Evolutionary conservation across 2,888 invertebrate genomes (phyloP).

Genomic region (Oeneis ivallda): DNA sequence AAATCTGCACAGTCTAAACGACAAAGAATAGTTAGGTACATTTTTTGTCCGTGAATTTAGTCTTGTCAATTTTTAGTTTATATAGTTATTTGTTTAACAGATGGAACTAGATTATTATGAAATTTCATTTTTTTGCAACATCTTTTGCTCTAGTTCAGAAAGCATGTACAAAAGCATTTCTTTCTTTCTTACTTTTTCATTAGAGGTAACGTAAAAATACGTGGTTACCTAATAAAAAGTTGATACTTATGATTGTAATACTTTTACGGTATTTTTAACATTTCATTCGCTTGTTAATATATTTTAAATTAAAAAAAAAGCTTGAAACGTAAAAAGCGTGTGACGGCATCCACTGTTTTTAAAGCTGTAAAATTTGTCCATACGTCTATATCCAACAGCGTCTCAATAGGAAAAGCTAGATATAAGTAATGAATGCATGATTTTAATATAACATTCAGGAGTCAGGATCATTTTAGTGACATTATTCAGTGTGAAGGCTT

Average conservation of each 20-base stretch:
- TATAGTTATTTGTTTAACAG: background rate
- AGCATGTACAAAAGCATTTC: too few species aligned
- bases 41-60: background rate
- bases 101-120: background rate
- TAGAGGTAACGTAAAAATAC: too few species aligned
- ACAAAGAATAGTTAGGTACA: too few species aligned
- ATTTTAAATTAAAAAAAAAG: background rate
- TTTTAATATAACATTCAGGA: too few species aligned
- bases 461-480: too few species aligned
- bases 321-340: background rate
- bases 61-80: background rate
- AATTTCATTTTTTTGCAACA: background rate
- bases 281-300: constrained; percentile 3
- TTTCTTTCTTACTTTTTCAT: too few species aligned
- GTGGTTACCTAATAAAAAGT: background rate
- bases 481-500: too few species aligned
- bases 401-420: too few species aligned
- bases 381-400: too few species aligned
- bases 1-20: too few species aligned
- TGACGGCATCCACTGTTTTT: background rate
- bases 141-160: background rate
- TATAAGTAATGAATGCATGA: too few species aligned
- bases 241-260: background rate
- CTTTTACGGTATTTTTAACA: background rate
- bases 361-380: too few species aligned